phyloP scores from a whole-genome alignment of 2,888 invertebrate species.

The Teleogryllus oceanicus region DNA sequence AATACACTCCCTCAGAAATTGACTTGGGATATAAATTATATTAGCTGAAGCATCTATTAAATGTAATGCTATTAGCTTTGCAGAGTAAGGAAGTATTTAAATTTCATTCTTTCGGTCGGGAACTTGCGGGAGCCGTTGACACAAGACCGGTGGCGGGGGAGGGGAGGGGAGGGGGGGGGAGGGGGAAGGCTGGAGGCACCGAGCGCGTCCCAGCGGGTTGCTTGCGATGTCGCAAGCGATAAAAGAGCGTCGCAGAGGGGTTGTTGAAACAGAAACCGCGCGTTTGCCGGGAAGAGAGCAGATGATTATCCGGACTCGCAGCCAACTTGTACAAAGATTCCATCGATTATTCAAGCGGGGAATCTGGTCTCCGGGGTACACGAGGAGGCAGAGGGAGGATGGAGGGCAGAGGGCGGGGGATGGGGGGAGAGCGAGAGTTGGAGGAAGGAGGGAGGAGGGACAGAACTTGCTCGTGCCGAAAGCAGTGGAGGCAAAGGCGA shows the following conservation, averaged over 20 bases:
- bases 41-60: conserved; percentile 33
- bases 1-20: conserved; percentile 32
- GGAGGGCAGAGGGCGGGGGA: neutral
- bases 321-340: conserved; percentile 18
- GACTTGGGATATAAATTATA: conserved; percentile 37
- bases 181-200: neutral
- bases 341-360: conserved; percentile 9
- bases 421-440: conserved; percentile 5
- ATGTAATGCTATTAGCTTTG: conserved; percentile 10
- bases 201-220: neutral
- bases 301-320: neutral
- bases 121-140: neutral
- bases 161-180: neutral
- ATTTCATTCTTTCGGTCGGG: neutral
- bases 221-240: neutral
- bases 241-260: neutral
- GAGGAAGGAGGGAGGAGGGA: conserved; percentile 21
- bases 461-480: neutral
- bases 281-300: neutral
- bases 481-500: too few relatives aligned
- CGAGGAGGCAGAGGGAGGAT: neutral
- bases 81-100: conserved; percentile 7
- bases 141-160: neutral
- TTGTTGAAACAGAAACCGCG: conserved; percentile 18
- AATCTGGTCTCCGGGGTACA: neutral